Evolutionary conservation across 2,888 invertebrate genomes (phyloP), one percentile per base, ranked within the genome.

Genomic region (Athetis lepigone): DNA sequence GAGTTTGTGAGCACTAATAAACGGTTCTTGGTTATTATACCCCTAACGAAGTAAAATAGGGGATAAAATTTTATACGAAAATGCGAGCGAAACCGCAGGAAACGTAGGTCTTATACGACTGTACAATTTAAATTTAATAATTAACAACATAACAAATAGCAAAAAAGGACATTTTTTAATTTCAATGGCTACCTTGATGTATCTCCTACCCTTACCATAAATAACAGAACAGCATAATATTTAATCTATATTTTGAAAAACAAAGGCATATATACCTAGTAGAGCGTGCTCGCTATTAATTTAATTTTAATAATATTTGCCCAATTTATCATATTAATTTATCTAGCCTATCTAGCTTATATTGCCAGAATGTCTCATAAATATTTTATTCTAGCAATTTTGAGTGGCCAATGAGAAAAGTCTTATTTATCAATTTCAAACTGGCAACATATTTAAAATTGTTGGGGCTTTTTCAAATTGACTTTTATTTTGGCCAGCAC

Each of bases 221-320:
- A 18, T 39, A 36, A 29, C 25, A 27, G 13, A 50, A 45, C 4
- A 29, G 9, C 11, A 16, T 51, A n/a, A 46, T 40, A 55, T 25
- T 46, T 55, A 70, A 27, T 36, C n/a, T 47, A 58, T 47, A n/a
- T 19, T 56, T 33, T 39, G 2, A 46, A 57, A 57, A 50, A 67
- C 57, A 67, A 50, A 74, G 37, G 33, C 13, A 33, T 33, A 33
- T 3, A 33, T 13, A 33, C 33, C 13, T 56, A 52, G 1, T 19
- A 8, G 33, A 66, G 51, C 19, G 33, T 36, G 47, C 45, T 73
- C 5, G 59, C 33, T 23, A 46, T 25, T 19, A 9, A 5, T 18
- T 37, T 4, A 39, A 39, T 21, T 1, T 7, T 21, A 21, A 43
- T 23, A 16, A 29, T 6, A 4, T n/a, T 37, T n/a, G 37, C n/a